phyloP scores from a whole-genome alignment of 2,113 vertebrate species.

The Lycaon pictus region DNA sequence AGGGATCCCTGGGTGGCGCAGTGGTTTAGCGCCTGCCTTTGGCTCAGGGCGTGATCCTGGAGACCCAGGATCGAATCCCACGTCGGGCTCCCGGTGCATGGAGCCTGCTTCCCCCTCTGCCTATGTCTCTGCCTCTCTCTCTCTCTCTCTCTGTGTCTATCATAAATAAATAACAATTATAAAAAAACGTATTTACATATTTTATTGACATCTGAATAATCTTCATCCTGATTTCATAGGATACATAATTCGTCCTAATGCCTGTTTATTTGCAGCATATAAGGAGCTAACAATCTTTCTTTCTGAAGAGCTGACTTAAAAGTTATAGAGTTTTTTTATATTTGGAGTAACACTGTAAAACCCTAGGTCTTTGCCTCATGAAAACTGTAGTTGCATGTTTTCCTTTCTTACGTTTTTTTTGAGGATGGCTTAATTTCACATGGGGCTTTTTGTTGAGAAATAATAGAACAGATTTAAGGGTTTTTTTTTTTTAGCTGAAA shows the following conservation, averaged over 20 bases:
- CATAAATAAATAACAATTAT: too few species aligned
- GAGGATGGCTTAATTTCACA: slow-evolving; percentile 61
- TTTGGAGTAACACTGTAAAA: slow-evolving; percentile 61
- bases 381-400: slow-evolving; percentile 34
- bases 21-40: too few species aligned
- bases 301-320: slow-evolving; percentile 54
- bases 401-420: slow-evolving; percentile 45
- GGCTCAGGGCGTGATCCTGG: too few species aligned
- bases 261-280: slow-evolving; percentile 12
- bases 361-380: background rate
- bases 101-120: too few species aligned
- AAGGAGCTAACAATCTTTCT: slow-evolving; percentile 45
- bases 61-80: too few species aligned
- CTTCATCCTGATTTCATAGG: slow-evolving; percentile 25
- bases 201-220: slow-evolving; percentile 32
- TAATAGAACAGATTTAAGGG: background rate
- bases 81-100: too few species aligned
- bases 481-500: background rate
- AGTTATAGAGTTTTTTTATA: slow-evolving; percentile 36
- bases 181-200: background rate
- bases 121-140: too few species aligned
- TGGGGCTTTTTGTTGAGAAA: slow-evolving; percentile 43
- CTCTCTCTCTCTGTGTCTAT: too few species aligned
- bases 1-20: too few species aligned
- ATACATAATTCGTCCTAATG: background rate